Evolutionary conservation across 2,888 invertebrate genomes (phyloP), one percentile per base, ranked within the genome.

Genomic region (Dilophus febrilis): DNA sequence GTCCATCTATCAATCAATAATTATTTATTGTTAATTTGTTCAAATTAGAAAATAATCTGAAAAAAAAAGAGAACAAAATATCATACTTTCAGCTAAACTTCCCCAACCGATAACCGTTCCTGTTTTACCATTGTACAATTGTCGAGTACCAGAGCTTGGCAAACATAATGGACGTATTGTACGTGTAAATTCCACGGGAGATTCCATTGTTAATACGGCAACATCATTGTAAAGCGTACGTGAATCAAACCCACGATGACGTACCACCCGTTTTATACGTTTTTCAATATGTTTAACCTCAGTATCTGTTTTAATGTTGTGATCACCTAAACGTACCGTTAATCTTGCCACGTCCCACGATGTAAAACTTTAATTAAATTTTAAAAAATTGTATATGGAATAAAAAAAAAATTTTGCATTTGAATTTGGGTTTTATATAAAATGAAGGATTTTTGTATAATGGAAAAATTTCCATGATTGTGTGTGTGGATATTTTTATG

Each of bases 31-130:
- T n/a, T n/a, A n/a, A n/a, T n/a, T n/a, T n/a, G n/a, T n/a, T n/a
- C n/a, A n/a, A n/a, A n/a, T n/a, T n/a, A n/a, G 11, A 35, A 4
- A 33, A 27, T 35, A 39, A 22, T 37, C 27, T 35, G 10, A 22
- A 26, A 36, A 36, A 30, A 37, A 18, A 35, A 27, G n/a, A 32
- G 30, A 11, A 13, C 36, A 19, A 29, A 8, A 19, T 30, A 14
- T 13, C 19, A 44, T 54, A 80, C 82, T 77, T 61, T 84, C 84
- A 52, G 76, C 65, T 46, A 84, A 64, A 52, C 85, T 85, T 35
- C 87, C 88, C 88, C 88, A 90, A 32, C 88, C 88, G 42, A 85
- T 81, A 4, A 88, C 86, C 0, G 84, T 86, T 2, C 75, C 87
- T 11, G 71, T 67, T 46, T 71, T 69, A 2, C 83, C 83, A 28